Base-by-base conservation (phyloP, 1,140 invertebrate genomes). In the Eriosoma lanigerum region DNA sequence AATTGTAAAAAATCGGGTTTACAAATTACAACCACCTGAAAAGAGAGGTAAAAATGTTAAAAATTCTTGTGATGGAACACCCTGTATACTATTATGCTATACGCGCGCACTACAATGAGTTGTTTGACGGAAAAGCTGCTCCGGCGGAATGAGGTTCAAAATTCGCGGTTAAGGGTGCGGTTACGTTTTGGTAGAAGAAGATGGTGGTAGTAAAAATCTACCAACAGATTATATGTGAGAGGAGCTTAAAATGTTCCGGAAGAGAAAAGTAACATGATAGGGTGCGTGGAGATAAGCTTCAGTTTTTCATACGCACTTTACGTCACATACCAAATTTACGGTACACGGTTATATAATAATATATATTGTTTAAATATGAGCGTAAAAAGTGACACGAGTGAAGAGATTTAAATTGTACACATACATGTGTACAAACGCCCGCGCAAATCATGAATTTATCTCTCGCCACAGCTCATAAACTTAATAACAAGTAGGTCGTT, bases 251-350 rank as follows among this genome's bases (percentile, higher is more conserved):
- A 64, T 38, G 60, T 64, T 64, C 29, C 9, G 60, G 29, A 64
- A 32, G 29, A 64, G 29, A 64, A 64, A 38, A 64, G 29, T 17
- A 29, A 29, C 19, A 0, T 10, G 60, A 32, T 6, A n/a, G 60
- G 13, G 19, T 15, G 3, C 9, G 60, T 12, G 60, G n/a, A 29
- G 38, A 38, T 32, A 62, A n/a, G 26, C 58, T 38, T 26, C 60
- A 38, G 4, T 38, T 64, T 64, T 64, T 64, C 60, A 19, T 64
- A 64, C 29, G 32, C 60, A 64, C 60, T 64, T 64, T 64, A 64
- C 60, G 17, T 29, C 60, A 29, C n/a, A 32, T 62, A 62, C 26
- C 17, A 26, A n/a, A n/a, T n/a, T n/a, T n/a, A n/a, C n/a, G n/a
- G 29, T 62, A 62, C 29, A 64, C 29, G 60, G 19, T 17, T 38